Evolutionary conservation across 2,797 vertebrate species (phyloP).

Genomic region (Dicrostonyx torquatus): DNA sequence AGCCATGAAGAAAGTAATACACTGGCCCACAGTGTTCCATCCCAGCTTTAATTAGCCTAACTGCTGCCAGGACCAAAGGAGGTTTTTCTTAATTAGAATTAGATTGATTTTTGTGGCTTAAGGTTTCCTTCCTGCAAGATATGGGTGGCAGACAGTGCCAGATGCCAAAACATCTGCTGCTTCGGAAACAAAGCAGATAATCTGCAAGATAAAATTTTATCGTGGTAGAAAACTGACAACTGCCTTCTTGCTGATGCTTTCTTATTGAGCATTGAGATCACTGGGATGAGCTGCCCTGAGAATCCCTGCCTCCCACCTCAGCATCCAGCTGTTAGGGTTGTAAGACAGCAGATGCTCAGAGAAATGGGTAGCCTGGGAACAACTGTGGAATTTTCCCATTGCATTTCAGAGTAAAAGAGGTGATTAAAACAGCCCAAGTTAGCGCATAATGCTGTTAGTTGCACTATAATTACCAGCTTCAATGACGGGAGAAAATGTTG

Average conservation of each 20-base stretch:
- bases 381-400: conserved; percentile 82
- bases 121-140: conserved; percentile 23
- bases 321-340: conserved; percentile 55
- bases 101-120: conserved; percentile 21
- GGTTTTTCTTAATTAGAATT: conserved; percentile 32
- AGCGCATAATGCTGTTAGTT: conserved; percentile 83
- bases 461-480: conserved; percentile 92
- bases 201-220: conserved; percentile 25
- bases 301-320: conserved; percentile 19
- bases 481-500: conserved; percentile 88
- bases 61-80: not conserved
- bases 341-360: conserved; percentile 64
- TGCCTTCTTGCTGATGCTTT: not conserved
- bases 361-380: conserved; percentile 64
- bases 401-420: conserved; percentile 83
- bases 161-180: conserved; percentile 5
- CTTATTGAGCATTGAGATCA: not conserved
- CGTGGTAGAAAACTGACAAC: conserved; percentile 24
- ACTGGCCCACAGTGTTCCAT: not conserved
- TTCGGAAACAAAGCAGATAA: not conserved
- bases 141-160: not conserved
- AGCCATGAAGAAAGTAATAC: not conserved
- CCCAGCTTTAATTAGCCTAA: not conserved
- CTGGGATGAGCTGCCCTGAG: conserved; percentile 30
- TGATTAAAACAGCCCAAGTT: conserved; percentile 83